Percentiles rank a stretch among this genome's conserved stretches.
Evolutionary conservation across 2,113 vertebrate genomes (phyloP).

Genomic region (Holacanthus passer): DNA sequence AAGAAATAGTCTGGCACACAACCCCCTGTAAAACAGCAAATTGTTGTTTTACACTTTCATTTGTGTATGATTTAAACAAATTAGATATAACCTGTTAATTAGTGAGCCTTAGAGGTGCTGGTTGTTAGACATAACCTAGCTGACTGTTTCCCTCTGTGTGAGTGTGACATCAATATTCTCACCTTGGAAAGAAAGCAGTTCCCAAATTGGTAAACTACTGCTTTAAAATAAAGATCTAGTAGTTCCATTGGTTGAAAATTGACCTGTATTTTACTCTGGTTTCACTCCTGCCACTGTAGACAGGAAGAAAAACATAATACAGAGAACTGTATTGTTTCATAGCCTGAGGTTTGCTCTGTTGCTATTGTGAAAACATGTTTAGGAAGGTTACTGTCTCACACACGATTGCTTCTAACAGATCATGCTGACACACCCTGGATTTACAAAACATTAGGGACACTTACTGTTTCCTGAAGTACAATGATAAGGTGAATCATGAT

Average conservation of each 20-base stretch:
- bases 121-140: background rate
- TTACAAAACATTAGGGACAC: background rate
- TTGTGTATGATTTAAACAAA: background rate
- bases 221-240: background rate
- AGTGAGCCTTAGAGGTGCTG: background rate
- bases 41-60: background rate
- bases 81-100: background rate
- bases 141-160: background rate
- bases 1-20: background rate
- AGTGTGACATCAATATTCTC: background rate
- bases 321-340: background rate
- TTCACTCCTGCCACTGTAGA: background rate
- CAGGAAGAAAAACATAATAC: slow-evolving; percentile 6
- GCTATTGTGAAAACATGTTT: background rate
- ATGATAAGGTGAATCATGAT: background rate
- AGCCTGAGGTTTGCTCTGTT: slow-evolving; percentile 2
- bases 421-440: background rate
- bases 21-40: background rate
- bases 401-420: slow-evolving; percentile 23
- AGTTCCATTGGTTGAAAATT: background rate
- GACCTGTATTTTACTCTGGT: background rate
- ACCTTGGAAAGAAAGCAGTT: background rate
- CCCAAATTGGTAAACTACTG: background rate
- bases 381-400: background rate
- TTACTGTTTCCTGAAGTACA: background rate